Conservation (phyloP, 1,140 invertebrate species). For the Drosophila watanabei region DNA sequence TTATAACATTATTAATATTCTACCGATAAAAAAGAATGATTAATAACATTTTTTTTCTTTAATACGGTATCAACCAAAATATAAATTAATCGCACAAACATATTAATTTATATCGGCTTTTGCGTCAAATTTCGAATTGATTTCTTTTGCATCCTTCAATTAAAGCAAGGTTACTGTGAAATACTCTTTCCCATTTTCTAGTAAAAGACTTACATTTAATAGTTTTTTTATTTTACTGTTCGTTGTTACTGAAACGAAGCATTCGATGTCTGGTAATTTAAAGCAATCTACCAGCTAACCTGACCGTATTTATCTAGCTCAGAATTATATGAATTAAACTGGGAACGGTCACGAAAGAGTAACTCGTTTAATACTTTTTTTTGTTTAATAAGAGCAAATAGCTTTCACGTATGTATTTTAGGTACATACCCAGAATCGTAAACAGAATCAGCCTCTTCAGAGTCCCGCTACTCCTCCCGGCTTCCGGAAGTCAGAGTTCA, state of each 20-base stretch:
- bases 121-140: no score
- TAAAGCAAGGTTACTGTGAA: no score
- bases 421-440: conserved; percentile 5
- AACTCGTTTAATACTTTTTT: not conserved
- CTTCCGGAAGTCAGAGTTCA: conserved; percentile 94
- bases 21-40: no score
- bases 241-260: not conserved
- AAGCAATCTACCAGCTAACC: not conserved
- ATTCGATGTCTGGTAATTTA: not conserved
- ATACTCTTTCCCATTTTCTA: not conserved
- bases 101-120: no score
- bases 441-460: conserved; percentile 27
- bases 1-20: no score
- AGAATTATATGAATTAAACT: not conserved
- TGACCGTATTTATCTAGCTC: not conserved
- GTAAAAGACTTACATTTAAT: not conserved
- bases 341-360: not conserved
- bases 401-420: not conserved
- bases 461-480: conserved; percentile 92
- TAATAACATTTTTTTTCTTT: no score
- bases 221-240: not conserved
- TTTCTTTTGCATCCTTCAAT: no score
- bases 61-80: no score
- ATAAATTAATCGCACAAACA: no score
- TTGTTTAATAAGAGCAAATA: not conserved